Evolutionary conservation across 2,113 vertebrate species (phyloP), one percentile per base, ranked within the genome.

Genomic region (Cinclus mexicanus): DNA sequence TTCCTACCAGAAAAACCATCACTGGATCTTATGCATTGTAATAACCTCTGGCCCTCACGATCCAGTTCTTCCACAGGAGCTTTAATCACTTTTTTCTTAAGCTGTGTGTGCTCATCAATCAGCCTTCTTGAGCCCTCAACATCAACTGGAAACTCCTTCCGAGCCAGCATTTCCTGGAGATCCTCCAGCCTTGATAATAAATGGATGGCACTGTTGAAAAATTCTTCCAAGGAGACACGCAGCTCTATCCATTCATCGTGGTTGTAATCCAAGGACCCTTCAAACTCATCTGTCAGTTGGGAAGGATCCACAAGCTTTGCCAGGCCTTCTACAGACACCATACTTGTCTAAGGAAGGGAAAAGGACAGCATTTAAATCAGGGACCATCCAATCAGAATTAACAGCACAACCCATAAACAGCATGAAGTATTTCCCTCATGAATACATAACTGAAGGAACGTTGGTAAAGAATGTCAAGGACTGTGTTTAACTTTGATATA

Each of bases 11-110:
- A 99, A 97, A 99, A 99, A 50, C 99, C 99, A 21, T 99, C 99
- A 14, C 99, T 99, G 47, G 99, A 99, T 76, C 99, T 98, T 94
- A 99, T 99, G 44, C 99, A 99, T 90, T 99, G 99, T 75, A 99
- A 97, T 72, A 99, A 96, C 94, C 99, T 97, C 97, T 99, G 99
- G n/a, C 99, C 99, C 83, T 99, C 99, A 12, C 98, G 98, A 97
- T 99, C 99, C 93, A 99, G 94, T 95, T 99, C 99, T 97, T 99
- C 99, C 94, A 99, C 99, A 0, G 99, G 99, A 87, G 99, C 99
- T 98, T 99, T 99, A 90, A 99, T 98, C 87, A 99, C 99, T 98
- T 99, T 99, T 93, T 99, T 99, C 98, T 99, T 99, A 53, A 99
- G 98, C 90, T 99, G 99, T 0, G 99, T 99, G 97, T 99, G 99